phyloP scores from a whole-genome alignment of 2,797 vertebrate species.

The Pseudotriccus pelzelni region DNA sequence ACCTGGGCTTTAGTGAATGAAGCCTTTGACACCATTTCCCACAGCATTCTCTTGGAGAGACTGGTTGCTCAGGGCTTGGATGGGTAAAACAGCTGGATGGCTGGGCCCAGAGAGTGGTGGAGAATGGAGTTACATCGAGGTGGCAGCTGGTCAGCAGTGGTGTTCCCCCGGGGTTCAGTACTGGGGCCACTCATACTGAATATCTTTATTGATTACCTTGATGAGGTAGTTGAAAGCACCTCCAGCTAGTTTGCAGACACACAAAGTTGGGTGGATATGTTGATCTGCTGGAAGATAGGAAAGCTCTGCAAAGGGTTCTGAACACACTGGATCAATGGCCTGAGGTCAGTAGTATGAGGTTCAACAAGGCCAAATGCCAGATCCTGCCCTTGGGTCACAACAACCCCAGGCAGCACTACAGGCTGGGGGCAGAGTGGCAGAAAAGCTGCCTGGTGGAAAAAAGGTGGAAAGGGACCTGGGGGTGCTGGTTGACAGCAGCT shows the following conservation, averaged over 20 bases:
- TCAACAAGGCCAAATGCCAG: not conserved
- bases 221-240: not conserved
- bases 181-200: not conserved
- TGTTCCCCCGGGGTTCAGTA: not conserved
- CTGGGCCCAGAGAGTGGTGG: too few relatives aligned
- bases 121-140: not conserved
- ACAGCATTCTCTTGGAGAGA: not conserved
- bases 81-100: rapidly evolving
- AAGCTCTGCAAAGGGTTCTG: not conserved
- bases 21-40: not conserved
- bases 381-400: not conserved
- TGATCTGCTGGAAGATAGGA: not conserved
- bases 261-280: not conserved
- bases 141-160: rapidly evolving
- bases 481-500: too few relatives aligned
- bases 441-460: too few relatives aligned
- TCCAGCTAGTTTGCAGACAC: not conserved
- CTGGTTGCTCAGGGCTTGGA: not conserved
- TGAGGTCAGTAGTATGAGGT: rapidly evolving
- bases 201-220: not conserved
- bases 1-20: not conserved
- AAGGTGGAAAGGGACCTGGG: too few relatives aligned
- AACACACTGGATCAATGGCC: not conserved
- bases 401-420: not conserved
- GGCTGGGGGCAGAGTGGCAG: not conserved